phyloP scores from a whole-genome alignment of 2,888 invertebrate species.

The Lasioglossum vierecki region DNA sequence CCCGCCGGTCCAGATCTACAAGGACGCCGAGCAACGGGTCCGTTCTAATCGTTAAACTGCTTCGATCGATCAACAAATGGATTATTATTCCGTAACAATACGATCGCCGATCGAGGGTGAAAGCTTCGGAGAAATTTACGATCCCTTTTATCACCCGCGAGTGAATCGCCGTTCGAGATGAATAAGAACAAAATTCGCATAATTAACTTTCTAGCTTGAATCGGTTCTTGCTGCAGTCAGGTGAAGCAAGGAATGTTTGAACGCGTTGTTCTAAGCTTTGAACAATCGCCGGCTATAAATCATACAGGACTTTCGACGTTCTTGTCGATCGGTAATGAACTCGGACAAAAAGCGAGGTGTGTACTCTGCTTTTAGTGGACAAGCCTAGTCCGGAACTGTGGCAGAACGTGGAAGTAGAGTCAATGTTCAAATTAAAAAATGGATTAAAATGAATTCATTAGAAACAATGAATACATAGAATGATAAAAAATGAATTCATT shows the following conservation, averaged over 20 bases:
- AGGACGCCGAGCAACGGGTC: slow-evolving; percentile 30
- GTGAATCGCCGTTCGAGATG: slow-evolving; percentile 17
- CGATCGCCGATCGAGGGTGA: slow-evolving; percentile 39
- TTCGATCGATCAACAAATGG: slow-evolving; percentile 16
- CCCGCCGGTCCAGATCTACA: slow-evolving; percentile 35
- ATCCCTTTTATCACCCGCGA: slow-evolving; percentile 22
- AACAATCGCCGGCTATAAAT: slow-evolving; percentile 13
- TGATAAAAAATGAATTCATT: too few species aligned
- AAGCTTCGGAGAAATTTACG: slow-evolving; percentile 58
- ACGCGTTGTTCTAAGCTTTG: background rate
- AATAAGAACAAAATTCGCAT: background rate
- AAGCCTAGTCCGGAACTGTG: too few species aligned
- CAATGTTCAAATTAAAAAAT: too few species aligned
- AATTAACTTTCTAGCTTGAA: slow-evolving; percentile 2
- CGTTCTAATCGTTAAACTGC: slow-evolving; percentile 36
- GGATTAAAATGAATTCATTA: too few species aligned
- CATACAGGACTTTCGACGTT: slow-evolving; percentile 38
- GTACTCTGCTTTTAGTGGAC: background rate
- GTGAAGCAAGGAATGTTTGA: slow-evolving; percentile 2
- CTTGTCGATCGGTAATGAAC: slow-evolving; percentile 16
- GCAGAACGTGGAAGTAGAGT: background rate
- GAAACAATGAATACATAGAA: too few species aligned
- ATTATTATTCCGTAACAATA: background rate
- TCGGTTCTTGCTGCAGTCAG: background rate
- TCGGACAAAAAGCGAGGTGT: background rate